Evolutionary conservation across 2,113 vertebrate genomes (phyloP).

Genomic region (Neogobius melanostomus): DNA sequence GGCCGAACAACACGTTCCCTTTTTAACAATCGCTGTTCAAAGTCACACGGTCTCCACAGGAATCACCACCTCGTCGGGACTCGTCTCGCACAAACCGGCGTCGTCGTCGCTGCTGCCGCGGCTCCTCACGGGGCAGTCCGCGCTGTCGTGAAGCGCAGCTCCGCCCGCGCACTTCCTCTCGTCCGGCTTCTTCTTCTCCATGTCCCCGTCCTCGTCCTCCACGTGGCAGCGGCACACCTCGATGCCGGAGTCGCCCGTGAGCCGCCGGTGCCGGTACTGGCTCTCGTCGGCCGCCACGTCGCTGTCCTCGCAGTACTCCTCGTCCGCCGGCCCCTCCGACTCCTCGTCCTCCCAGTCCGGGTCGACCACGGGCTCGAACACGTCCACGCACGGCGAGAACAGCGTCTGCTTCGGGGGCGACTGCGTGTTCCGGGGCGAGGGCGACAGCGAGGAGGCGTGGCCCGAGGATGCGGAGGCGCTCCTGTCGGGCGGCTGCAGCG

Average conservation of each 20-base stretch:
- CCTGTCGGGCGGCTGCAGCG: slow-evolving; percentile 47
- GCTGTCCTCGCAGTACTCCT: slow-evolving; percentile 55
- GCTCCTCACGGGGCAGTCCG: slow-evolving; percentile 65
- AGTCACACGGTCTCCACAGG: slow-evolving; percentile 68
- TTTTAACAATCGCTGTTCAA: background rate
- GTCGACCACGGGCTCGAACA: slow-evolving; percentile 68
- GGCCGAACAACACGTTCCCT: too few species aligned
- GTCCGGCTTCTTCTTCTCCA: slow-evolving; percentile 17
- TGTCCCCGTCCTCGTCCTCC: slow-evolving; percentile 61
- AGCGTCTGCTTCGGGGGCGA: slow-evolving; percentile 72
- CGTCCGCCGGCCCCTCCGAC: slow-evolving; percentile 38
- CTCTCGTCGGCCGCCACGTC: slow-evolving; percentile 68
- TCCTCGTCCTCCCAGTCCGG: slow-evolving; percentile 59
- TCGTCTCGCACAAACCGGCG: slow-evolving; percentile 40
- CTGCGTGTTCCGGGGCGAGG: slow-evolving; percentile 57
- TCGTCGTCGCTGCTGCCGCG: slow-evolving; percentile 45
- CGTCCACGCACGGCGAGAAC: slow-evolving; percentile 79
- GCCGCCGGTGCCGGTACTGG: slow-evolving; percentile 80
- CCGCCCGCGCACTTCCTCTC: background rate
- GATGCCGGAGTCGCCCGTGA: slow-evolving; percentile 90
- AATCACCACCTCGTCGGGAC: slow-evolving; percentile 51
- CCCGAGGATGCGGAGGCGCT: slow-evolving; percentile 33
- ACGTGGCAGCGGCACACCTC: slow-evolving; percentile 84
- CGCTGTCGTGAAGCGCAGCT: slow-evolving; percentile 66
- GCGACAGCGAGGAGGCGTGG: slow-evolving; percentile 54